Percentiles rank a stretch among this genome's conserved stretches.
These are phyloP conservation scores for Mus pahari DNA, from an alignment of 2,113 vertebrate species.

Conservation along the genomic window DNA sequence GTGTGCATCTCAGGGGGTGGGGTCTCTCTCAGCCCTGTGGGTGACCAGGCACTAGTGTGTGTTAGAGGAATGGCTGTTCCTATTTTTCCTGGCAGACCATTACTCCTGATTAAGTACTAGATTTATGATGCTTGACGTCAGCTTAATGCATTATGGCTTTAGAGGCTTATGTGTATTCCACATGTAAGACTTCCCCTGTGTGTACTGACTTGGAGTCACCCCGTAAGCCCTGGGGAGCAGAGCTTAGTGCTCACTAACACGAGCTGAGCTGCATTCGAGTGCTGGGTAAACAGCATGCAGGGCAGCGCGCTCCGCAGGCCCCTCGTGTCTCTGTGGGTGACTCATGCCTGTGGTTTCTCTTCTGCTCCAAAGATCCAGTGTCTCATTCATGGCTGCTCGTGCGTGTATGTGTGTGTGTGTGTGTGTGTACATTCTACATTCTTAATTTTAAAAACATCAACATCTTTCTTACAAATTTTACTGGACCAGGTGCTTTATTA, in stretches of 20 bases:
- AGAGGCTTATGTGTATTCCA: not conserved
- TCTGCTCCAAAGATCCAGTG: not conserved
- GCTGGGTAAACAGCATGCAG: not conserved
- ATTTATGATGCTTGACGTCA: conserved; percentile 36
- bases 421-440: not conserved
- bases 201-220: conserved; percentile 29
- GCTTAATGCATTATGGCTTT: conserved; percentile 14
- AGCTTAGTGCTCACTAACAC: not conserved
- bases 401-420: not conserved
- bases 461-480: not conserved
- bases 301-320: not conserved
- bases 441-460: not conserved
- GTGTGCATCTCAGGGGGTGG: not conserved
- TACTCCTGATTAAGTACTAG: conserved; percentile 64
- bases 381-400: not conserved
- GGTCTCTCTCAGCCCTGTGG: not conserved
- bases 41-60: not conserved
- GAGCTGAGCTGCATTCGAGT: not conserved
- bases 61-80: not conserved
- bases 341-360: not conserved
- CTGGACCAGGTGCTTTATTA: conserved; percentile 45
- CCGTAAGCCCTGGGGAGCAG: not conserved
- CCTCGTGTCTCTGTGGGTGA: not conserved
- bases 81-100: conserved; percentile 48
- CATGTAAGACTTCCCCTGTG: not conserved